Conservation (phyloP, 2,797 vertebrate species). For the Eulemur albifrons region DNA sequence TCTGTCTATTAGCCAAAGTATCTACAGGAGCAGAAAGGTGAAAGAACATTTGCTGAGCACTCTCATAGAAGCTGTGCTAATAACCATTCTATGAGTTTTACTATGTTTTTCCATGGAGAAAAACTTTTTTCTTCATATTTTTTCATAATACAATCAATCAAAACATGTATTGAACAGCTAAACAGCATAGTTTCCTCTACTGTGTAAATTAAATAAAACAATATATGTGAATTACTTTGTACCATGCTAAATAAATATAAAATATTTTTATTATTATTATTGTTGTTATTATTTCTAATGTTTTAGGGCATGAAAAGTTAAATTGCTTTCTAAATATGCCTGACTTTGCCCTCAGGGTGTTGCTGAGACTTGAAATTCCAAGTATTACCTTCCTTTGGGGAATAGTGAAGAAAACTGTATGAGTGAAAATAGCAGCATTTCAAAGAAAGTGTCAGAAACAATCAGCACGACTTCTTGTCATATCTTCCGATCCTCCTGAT, state of each 20-base stretch:
- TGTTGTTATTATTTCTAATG: slow-evolving; percentile 32
- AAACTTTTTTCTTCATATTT: not conserved
- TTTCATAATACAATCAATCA: slow-evolving; percentile 39
- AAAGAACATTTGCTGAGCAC: not conserved
- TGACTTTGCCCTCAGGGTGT: not conserved
- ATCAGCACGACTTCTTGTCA: not conserved
- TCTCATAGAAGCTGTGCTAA: not conserved
- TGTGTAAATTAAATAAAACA: slow-evolving; percentile 50
- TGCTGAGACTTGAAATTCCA: not conserved
- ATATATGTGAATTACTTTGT: not conserved
- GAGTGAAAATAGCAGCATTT: not conserved
- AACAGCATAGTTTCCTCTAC: not conserved
- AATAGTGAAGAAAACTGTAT: not conserved
- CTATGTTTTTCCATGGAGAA: slow-evolving; percentile 19
- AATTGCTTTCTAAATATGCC: not conserved
- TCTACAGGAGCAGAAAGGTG: not conserved
- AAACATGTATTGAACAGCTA: slow-evolving; percentile 26
- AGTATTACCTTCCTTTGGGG: not conserved
- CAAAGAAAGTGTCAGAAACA: not conserved
- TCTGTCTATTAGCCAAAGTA: not conserved
- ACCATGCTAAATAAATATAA: slow-evolving; percentile 33
- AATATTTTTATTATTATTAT: slow-evolving; percentile 17
- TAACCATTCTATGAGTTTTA: not conserved
- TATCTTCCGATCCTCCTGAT: not conserved
- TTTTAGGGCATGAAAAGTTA: slow-evolving; percentile 2